phyloP scores from a whole-genome alignment of 2,888 invertebrate species.

The Plagiodera versicolora region DNA sequence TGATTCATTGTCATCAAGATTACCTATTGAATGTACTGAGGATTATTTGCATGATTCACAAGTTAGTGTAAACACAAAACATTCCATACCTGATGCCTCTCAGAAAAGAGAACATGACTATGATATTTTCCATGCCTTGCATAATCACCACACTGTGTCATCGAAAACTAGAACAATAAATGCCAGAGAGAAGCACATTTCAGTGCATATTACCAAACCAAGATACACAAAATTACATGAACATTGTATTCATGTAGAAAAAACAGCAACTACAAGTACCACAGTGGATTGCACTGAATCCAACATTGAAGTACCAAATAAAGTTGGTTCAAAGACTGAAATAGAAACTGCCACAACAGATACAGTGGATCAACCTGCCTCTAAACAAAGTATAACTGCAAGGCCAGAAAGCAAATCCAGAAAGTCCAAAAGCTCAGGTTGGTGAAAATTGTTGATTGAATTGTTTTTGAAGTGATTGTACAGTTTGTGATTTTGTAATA shows the following conservation, averaged over 20 bases:
- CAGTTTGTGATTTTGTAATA: too few relatives aligned
- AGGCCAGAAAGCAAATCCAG: slow-evolving; percentile 4
- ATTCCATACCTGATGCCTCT: neutral
- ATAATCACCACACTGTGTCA: slow-evolving; percentile 52
- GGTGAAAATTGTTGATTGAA: neutral
- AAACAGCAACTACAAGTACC: slow-evolving; percentile 4
- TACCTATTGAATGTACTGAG: neutral
- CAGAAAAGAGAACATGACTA: slow-evolving; percentile 8
- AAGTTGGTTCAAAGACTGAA: slow-evolving; percentile 9
- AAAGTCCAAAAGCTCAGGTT: slow-evolving; percentile 29
- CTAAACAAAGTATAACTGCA: slow-evolving; percentile 22
- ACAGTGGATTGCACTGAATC: neutral
- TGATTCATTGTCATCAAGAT: neutral
- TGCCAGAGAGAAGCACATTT: slow-evolving; percentile 40
- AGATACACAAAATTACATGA: slow-evolving; percentile 28
- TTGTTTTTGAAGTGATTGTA: too few relatives aligned
- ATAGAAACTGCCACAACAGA: slow-evolving; percentile 17
- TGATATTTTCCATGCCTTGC: slow-evolving; percentile 47
- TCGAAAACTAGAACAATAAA: slow-evolving; percentile 50
- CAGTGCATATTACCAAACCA: slow-evolving; percentile 40
- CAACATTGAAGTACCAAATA: neutral
- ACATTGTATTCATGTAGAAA: slow-evolving; percentile 31
- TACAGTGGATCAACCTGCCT: slow-evolving; percentile 13
- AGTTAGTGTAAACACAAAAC: neutral
- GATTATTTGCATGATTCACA: neutral